Conservation (phyloP, 30 jellyfish, hydroid and myxozoan species). For the Aurelia aurita region DNA sequence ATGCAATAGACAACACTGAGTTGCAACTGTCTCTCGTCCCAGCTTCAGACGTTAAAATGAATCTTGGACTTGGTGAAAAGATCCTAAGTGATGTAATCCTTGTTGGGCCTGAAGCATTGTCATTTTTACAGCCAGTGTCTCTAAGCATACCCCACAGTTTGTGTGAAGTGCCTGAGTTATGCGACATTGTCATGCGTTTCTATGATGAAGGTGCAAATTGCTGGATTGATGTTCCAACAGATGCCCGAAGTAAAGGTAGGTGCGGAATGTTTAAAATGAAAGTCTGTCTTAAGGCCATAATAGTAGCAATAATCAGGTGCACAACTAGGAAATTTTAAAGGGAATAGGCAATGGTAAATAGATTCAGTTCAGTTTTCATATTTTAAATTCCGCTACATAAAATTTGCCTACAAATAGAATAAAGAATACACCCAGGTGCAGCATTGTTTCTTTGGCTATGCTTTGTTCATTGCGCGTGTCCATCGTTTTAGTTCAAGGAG, state of each 20-base stretch:
- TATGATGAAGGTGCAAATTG: not conserved
- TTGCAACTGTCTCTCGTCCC: constrained; percentile 21
- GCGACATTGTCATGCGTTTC: constrained; percentile 16
- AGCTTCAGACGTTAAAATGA: not conserved
- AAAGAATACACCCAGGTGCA: no score
- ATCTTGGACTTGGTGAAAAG: constrained; percentile 21
- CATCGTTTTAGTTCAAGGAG: no score
- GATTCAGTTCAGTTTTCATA: no score
- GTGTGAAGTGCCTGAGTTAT: constrained; percentile 18
- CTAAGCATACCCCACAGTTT: constrained; percentile 29
- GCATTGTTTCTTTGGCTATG: no score
- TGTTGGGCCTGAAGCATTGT: constrained; percentile 23
- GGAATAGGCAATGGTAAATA: no score
- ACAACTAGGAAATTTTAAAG: no score
- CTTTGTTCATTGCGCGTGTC: no score
- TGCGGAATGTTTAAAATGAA: not conserved
- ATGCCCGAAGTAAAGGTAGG: constrained; percentile 1
- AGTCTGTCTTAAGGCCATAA: no score
- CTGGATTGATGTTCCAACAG: constrained; percentile 35
- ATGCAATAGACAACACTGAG: constrained; percentile 2
- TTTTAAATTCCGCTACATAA: no score
- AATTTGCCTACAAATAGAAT: no score
- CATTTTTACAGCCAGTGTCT: constrained; percentile 9
- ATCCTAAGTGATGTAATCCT: constrained; percentile 24
- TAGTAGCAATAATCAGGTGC: no score